Percentiles rank a stretch among this genome's conserved stretches.
Conservation (phyloP, 2,888 invertebrate species). For the Dryadula phaetusa region DNA sequence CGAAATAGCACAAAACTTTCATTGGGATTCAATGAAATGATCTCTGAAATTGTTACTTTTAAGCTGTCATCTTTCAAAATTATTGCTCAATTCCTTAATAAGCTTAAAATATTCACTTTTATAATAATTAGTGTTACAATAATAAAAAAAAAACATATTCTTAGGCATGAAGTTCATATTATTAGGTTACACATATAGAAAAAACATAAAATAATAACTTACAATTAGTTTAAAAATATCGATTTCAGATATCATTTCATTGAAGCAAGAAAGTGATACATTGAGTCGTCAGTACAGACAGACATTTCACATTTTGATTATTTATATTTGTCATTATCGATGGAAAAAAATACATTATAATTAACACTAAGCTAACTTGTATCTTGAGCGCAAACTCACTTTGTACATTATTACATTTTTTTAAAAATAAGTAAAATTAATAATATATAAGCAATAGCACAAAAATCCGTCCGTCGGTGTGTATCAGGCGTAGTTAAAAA, state of each 20-base stretch:
- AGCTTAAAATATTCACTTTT: neutral
- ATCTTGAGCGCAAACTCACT: slow-evolving; percentile 80
- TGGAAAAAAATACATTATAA: slow-evolving; percentile 57
- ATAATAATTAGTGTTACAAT: neutral
- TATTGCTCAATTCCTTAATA: slow-evolving; percentile 7
- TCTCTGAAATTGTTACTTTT: neutral
- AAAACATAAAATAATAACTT: neutral
- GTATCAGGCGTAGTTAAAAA: slow-evolving; percentile 43
- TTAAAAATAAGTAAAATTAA: slow-evolving; percentile 67
- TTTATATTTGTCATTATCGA: slow-evolving; percentile 56
- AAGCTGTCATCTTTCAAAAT: neutral
- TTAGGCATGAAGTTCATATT: too few species aligned
- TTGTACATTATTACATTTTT: slow-evolving; percentile 81
- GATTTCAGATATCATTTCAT: neutral
- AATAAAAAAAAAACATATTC: neutral
- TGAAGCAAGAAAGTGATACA: neutral
- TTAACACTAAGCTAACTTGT: slow-evolving; percentile 76
- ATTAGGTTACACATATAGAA: neutral
- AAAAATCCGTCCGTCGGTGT: slow-evolving; percentile 48
- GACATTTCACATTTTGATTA: slow-evolving; percentile 38
- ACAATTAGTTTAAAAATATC: neutral
- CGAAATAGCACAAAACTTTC: slow-evolving; percentile 36
- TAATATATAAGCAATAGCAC: slow-evolving; percentile 70
- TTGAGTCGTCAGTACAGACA: slow-evolving; percentile 23
- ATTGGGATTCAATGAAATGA: slow-evolving; percentile 32